Conservation (phyloP, 2,888 invertebrate species). For the Tortrix viridana region DNA sequence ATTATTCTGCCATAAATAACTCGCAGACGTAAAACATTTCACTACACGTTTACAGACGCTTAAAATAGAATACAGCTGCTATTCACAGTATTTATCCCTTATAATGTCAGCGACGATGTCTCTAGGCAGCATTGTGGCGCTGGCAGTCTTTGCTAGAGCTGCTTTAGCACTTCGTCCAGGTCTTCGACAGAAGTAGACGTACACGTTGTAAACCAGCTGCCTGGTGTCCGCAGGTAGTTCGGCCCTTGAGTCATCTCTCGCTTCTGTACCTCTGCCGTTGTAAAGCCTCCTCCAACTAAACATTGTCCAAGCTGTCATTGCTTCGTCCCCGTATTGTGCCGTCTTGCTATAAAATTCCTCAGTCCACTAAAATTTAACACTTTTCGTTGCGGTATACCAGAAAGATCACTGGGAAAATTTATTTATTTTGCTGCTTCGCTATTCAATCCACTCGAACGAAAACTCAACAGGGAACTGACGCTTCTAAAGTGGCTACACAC, state of each 20-base stretch:
- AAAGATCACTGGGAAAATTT: neutral
- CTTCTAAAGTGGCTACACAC: slow-evolving; percentile 54
- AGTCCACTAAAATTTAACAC: neutral
- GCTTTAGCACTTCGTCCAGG: slow-evolving; percentile 73
- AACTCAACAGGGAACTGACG: slow-evolving; percentile 65
- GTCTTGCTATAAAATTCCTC: slow-evolving; percentile 55
- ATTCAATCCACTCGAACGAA: slow-evolving; percentile 64
- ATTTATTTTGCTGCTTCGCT: slow-evolving; percentile 18
- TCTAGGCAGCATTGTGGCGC: slow-evolving; percentile 76
- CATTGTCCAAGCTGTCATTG: slow-evolving; percentile 83
- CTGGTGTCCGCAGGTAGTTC: slow-evolving; percentile 76
- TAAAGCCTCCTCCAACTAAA: slow-evolving; percentile 79
- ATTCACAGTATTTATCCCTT: slow-evolving; percentile 68
- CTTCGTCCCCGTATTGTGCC: slow-evolving; percentile 80
- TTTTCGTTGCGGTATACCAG: too few relatives aligned
- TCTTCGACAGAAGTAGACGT: slow-evolving; percentile 73
- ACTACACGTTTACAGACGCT: too few relatives aligned
- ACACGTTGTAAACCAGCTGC: slow-evolving; percentile 78
- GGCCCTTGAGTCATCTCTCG: slow-evolving; percentile 62
- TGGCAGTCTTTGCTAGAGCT: slow-evolving; percentile 71
- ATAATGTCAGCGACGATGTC: slow-evolving; percentile 78
- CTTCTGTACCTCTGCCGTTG: slow-evolving; percentile 63
- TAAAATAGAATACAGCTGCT: slow-evolving; percentile 11
- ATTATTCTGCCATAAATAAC: too few relatives aligned
- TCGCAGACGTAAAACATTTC: too few relatives aligned